Base-by-base conservation (phyloP, 2,797 vertebrate species). In the Denticeps clupeoides region DNA sequence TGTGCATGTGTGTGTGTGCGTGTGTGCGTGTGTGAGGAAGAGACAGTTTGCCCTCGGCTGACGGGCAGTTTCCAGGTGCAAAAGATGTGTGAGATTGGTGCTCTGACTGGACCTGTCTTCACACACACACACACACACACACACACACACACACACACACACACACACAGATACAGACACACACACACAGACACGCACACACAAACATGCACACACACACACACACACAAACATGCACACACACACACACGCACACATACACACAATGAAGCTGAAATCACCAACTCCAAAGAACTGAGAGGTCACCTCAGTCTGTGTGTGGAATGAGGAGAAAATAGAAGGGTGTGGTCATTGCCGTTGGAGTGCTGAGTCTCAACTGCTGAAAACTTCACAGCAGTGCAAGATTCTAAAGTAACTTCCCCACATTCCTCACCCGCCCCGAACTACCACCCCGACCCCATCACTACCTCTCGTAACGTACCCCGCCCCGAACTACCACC, bases 391-490 rank as follows among this genome's bases (percentile, higher is more conserved):
- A n/a, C n/a, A n/a, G n/a, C n/a, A n/a, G n/a, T n/a, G n/a, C n/a
- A n/a, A n/a, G n/a, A n/a, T n/a, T n/a, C n/a, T n/a, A n/a, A n/a
- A n/a, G n/a, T n/a, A n/a, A n/a, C n/a, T n/a, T n/a, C n/a, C n/a
- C n/a, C n/a, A n/a, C n/a, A n/a, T n/a, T n/a, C n/a, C n/a, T n/a
- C n/a, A n/a, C n/a, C n/a, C 11, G 21, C 13, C 53, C 7, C 46
- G 51, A 46, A 18, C 43, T 32, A 2, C 41, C 27, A 41, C 35
- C 44, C 15, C 27, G 35, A 23, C 42, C 27, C 4, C 8, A n/a
- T n/a, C n/a, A n/a, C n/a, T n/a, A n/a, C n/a, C n/a, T n/a, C n/a
- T n/a, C n/a, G n/a, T n/a, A n/a, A n/a, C n/a, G n/a, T n/a, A n/a
- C n/a, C n/a, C n/a, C n/a, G n/a, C n/a, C n/a, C n/a, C n/a, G n/a